Evolutionary conservation across 1,140 invertebrate species (phyloP), one percentile per base, ranked within the genome.

Genomic region (Drosophila ficusphila): DNA sequence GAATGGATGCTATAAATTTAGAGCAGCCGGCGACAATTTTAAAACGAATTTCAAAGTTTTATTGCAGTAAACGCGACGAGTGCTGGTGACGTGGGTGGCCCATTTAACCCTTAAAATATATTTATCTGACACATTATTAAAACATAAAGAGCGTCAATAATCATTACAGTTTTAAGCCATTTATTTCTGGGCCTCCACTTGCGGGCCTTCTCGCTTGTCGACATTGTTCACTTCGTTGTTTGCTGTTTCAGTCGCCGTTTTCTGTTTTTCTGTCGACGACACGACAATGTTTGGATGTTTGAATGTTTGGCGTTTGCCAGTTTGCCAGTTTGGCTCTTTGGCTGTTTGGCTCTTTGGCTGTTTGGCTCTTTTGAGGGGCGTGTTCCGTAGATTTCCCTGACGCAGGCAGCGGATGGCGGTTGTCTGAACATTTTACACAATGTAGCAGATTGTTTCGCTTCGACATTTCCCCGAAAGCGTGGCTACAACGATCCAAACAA

Each of bases 101-200:
- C 77, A 64, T 83, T 88, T 88, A 88, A 88, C 82, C 82, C 82
- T 88, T 88, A 71, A 79, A 70, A 78, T 70, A 77, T 58, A 81
- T 83, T 78, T 71, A 57, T 33, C 52, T 77, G 82, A 71, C 78
- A 75, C 82, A 89, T 88, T 88, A 88, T 88, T 89, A 88, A 89
- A 88, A 78, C 78, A 88, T 89, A 89, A 88, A 88, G 74, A 88
- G 82, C 82, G 83, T 88, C 82, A 82, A 88, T 88, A 88, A 82
- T 88, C 82, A 88, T 89, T 83, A 89, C 64, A 89, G 61, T 78
- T 88, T 82, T 73, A 68, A 75, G 52, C 78, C 75, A 88, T 88
- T 88, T 88, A 88, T 82, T 89, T 73, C 67, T 51, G 36, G 42
- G 34, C 31, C 42, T 47, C 44, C 58, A 41, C 34, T 31, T 51